phyloP scores from a whole-genome alignment of 2,113 vertebrate species.

The Urocolius indicus region DNA sequence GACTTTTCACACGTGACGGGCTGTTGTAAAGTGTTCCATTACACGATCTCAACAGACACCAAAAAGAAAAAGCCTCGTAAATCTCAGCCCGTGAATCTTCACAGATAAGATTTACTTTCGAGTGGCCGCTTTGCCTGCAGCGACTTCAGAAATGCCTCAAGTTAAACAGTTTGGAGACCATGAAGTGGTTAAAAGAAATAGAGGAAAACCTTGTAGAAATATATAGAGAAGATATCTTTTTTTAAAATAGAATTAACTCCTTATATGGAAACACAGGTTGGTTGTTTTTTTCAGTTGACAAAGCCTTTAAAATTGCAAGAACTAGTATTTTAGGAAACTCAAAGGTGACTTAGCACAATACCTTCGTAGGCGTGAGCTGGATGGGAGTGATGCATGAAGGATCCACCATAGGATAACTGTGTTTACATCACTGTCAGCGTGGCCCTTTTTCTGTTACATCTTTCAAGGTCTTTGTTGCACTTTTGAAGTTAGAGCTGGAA shows the following conservation, averaged over 20 bases:
- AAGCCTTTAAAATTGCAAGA: not conserved
- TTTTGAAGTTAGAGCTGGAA: not conserved
- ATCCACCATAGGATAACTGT: constrained; percentile 86
- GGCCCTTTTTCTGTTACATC: not conserved
- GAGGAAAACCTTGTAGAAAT: not conserved
- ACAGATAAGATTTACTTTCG: not conserved
- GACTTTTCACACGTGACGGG: fast-evolving
- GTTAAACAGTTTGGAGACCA: not conserved
- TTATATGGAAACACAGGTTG: not conserved
- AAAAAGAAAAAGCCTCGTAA: not conserved
- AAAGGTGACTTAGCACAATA: constrained; percentile 51
- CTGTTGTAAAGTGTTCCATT: not conserved
- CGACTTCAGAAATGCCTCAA: not conserved
- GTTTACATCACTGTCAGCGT: not conserved
- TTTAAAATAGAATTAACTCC: not conserved
- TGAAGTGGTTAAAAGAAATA: not conserved
- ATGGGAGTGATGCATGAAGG: constrained; percentile 98
- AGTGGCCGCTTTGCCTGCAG: not conserved
- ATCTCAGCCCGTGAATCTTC: not conserved
- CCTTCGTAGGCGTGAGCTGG: constrained; percentile 99
- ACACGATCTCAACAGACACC: fast-evolving
- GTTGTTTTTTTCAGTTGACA: not conserved
- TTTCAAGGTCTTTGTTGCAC: not conserved
- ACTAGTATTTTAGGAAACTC: not conserved
- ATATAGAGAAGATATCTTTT: too few species aligned